Percentiles rank a stretch among this genome's conserved stretches.
phyloP scores from a whole-genome alignment of 2,888 invertebrate genomes.

The Tachystola acroxantha region DNA sequence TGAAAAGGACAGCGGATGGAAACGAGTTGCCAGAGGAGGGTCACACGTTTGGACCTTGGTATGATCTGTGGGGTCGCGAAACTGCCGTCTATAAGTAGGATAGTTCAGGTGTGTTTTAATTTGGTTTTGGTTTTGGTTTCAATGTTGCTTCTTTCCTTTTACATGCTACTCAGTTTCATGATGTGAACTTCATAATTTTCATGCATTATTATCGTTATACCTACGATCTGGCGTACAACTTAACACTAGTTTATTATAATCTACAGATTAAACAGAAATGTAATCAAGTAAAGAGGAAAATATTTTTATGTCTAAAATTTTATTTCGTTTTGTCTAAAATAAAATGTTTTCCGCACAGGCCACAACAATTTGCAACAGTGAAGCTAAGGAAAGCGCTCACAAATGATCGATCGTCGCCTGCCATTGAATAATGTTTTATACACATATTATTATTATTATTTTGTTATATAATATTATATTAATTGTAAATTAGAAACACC shows the following conservation, averaged over 20 bases:
- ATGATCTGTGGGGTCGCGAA: slow-evolving; percentile 91
- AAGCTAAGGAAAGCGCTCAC: slow-evolving; percentile 92
- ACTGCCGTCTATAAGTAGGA: slow-evolving; percentile 79
- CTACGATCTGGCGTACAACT: no score
- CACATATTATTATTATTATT: slow-evolving; percentile 44
- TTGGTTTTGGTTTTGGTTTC: slow-evolving; percentile 12
- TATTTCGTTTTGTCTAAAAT: no score
- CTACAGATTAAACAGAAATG: no score
- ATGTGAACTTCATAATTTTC: no score
- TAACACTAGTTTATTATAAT: no score
- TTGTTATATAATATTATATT: slow-evolving; percentile 70
- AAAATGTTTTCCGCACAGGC: slow-evolving; percentile 72
- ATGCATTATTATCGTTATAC: no score
- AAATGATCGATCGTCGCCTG: slow-evolving; percentile 90
- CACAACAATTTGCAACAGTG: slow-evolving; percentile 92
- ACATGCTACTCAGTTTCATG: no score
- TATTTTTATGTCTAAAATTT: no score
- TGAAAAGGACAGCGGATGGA: slow-evolving; percentile 75
- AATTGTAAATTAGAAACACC: slow-evolving; percentile 72
- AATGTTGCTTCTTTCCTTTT: slow-evolving; percentile 1
- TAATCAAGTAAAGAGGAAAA: no score
- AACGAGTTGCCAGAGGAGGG: slow-evolving; percentile 76
- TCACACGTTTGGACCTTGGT: slow-evolving; percentile 92
- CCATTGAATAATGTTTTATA: slow-evolving; percentile 77
- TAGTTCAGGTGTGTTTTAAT: slow-evolving; percentile 36